A percentile compares a stretch with the other conserved stretches of the same genome.
Evolutionary conservation across 1,140 invertebrate genomes (phyloP).

Genomic region (Drosophila miranda): DNA sequence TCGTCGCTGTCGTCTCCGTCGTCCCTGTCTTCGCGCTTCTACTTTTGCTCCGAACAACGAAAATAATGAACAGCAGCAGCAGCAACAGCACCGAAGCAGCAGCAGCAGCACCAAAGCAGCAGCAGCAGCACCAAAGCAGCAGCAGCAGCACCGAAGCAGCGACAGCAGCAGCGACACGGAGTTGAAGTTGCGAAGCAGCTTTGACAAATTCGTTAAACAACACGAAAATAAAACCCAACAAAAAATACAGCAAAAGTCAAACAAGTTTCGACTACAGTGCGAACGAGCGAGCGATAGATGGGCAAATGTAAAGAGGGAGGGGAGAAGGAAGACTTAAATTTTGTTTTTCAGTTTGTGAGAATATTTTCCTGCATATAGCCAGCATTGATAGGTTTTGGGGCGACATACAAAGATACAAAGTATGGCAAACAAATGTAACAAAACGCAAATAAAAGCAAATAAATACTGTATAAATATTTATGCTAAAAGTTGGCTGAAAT

Average conservation of each 20-base stretch:
- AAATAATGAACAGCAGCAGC: constrained; percentile 34
- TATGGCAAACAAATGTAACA: constrained; percentile 26
- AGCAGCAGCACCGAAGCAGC: neutral
- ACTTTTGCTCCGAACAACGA: constrained; percentile 17
- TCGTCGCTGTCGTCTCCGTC: constrained; percentile 21
- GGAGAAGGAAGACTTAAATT: constrained; percentile 37
- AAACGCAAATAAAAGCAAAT: constrained; percentile 23
- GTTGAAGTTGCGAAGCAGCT: constrained; percentile 72
- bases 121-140: constrained; percentile 1
- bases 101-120: neutral
- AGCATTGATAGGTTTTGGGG: neutral
- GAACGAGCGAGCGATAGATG: constrained; percentile 1
- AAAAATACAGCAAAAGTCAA: constrained; percentile 39
- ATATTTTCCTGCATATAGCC: neutral
- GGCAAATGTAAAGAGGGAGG: neutral
- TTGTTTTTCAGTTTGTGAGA: constrained; percentile 35
- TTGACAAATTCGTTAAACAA: constrained; percentile 74
- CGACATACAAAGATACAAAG: neutral
- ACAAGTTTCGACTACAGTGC: constrained; percentile 58
- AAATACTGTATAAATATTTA: constrained; percentile 46
- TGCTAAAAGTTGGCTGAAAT: constrained; percentile 29
- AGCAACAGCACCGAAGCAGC: neutral
- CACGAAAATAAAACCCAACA: constrained; percentile 26
- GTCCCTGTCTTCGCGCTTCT: no score
- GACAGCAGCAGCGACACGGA: constrained; percentile 7